Evolutionary conservation across 2,888 invertebrate genomes (phyloP).

Genomic region (Sesia apiformis): DNA sequence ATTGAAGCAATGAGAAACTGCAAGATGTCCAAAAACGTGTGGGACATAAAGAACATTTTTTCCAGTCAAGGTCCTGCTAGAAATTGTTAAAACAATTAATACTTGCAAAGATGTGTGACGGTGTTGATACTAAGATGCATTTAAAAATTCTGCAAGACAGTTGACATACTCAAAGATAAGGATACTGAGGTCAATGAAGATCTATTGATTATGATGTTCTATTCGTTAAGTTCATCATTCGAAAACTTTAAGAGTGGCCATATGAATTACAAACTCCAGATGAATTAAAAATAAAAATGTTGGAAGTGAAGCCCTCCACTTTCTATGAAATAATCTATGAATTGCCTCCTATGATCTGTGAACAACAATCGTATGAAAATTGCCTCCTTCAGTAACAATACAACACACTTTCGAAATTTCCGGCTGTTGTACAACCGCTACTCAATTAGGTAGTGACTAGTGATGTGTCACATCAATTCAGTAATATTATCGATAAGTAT

Average conservation of each 20-base stretch:
- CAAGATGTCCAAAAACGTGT: not conserved
- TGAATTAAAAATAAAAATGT: constrained; percentile 10
- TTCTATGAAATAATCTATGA: too few species aligned
- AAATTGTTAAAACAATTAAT: not conserved
- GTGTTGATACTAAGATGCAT: not conserved
- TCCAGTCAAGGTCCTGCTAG: not conserved
- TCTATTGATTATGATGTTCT: constrained; percentile 8
- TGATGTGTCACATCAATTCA: too few species aligned
- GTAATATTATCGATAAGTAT: too few species aligned
- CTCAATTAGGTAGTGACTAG: too few species aligned
- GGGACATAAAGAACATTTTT: not conserved
- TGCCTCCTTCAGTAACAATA: too few species aligned
- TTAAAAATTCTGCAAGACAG: not conserved
- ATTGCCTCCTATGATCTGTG: too few species aligned
- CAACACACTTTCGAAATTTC: too few species aligned
- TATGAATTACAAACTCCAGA: constrained; percentile 7
- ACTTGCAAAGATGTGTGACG: not conserved
- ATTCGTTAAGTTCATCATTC: constrained; percentile 5
- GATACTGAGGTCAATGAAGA: constrained; percentile 14
- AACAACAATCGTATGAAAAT: too few species aligned
- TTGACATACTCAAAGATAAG: constrained; percentile 11
- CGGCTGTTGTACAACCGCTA: too few species aligned
- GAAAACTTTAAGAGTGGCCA: constrained; percentile 6
- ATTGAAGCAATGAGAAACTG: not conserved
- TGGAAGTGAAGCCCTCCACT: too few species aligned